Percentiles rank a stretch among this genome's conserved stretches.
These are phyloP conservation scores for Grapholita molesta DNA, from an alignment of 1,140 invertebrate genomes.

Conservation along the genomic window DNA sequence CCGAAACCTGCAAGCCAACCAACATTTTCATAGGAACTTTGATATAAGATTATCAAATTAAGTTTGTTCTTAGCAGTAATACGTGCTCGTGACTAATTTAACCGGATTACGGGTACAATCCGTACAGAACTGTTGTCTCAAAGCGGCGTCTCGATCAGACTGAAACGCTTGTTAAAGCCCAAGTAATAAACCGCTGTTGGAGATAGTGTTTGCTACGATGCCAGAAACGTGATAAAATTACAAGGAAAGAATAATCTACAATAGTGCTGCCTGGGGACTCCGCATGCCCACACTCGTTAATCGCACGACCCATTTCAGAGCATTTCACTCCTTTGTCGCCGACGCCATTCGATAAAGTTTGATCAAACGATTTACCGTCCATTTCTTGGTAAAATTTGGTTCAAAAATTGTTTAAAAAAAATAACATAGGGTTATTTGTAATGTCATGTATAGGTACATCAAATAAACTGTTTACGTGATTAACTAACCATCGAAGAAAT, in stretches of 20 bases:
- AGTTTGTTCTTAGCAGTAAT: not conserved
- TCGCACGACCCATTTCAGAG: constrained; percentile 3
- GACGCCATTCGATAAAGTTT: constrained; percentile 8
- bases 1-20: constrained; percentile 48
- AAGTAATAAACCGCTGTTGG: not conserved
- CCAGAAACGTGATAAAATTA: constrained; percentile 5
- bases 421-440: not conserved
- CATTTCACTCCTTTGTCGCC: not conserved
- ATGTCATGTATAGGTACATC: too few relatives aligned
- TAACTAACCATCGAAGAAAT: too few relatives aligned
- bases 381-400: not conserved
- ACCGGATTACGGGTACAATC: constrained; percentile 2
- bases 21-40: not conserved
- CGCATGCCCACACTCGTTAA: constrained; percentile 7
- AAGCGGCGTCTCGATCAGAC: not conserved
- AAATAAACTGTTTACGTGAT: too few relatives aligned
- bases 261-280: constrained; percentile 13
- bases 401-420: not conserved
- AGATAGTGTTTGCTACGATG: not conserved
- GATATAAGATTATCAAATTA: not conserved
- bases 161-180: not conserved
- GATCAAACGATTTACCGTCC: not conserved
- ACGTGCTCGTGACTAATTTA: constrained; percentile 2
- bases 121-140: constrained; percentile 1
- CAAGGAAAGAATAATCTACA: constrained; percentile 13